A percentile compares a stretch with the other conserved stretches of the same genome.
Conservation (phyloP, 2,113 vertebrate genomes). For the Sitta europaea region DNA sequence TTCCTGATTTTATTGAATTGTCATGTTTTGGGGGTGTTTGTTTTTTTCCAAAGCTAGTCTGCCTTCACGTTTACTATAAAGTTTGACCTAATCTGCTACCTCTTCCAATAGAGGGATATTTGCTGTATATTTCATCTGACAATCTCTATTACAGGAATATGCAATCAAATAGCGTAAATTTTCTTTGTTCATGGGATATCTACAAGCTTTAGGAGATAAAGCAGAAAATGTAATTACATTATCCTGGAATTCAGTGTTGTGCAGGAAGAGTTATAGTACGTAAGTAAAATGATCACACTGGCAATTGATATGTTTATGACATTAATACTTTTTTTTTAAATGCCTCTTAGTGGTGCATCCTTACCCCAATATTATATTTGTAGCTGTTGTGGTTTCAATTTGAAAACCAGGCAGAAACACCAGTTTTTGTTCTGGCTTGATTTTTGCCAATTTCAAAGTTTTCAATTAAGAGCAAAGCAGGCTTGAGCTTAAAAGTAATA, state of each 20-base stretch:
- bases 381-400: no score
- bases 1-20: not conserved
- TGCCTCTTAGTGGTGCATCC: not conserved
- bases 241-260: not conserved
- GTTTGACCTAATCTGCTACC: not conserved
- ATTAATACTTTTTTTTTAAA: not conserved
- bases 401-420: no score
- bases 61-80: not conserved
- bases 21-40: not conserved
- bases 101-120: not conserved
- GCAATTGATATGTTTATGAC: not conserved
- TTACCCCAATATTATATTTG: not conserved
- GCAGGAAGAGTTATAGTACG: not conserved
- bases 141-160: not conserved
- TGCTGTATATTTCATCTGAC: not conserved
- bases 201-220: not conserved
- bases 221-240: not conserved
- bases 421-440: no score
- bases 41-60: not conserved
- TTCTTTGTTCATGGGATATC: not conserved
- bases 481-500: no score
- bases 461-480: no score
- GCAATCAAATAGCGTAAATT: not conserved
- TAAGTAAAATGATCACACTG: not conserved
- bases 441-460: no score